phyloP scores from a whole-genome alignment of 2,888 invertebrate genomes.

The Ochropleura plecta region DNA sequence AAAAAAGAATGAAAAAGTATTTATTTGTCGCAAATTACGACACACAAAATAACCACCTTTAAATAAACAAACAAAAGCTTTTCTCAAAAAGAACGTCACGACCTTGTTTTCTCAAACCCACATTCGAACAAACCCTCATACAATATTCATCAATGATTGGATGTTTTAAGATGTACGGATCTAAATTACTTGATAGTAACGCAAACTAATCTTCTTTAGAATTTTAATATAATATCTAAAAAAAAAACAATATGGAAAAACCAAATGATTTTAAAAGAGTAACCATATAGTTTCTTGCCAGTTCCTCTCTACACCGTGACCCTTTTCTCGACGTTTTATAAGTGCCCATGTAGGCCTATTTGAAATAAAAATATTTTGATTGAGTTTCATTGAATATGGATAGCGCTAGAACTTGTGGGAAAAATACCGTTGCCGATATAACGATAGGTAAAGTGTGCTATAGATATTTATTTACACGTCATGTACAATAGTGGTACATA shows the following conservation, averaged over 20 bases:
- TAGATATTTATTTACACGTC: neutral
- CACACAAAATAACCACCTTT: too few species aligned
- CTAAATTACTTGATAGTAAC: slow-evolving; percentile 33
- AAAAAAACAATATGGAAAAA: too few species aligned
- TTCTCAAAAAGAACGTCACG: neutral
- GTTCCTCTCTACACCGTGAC: too few species aligned
- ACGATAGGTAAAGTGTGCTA: slow-evolving; percentile 9
- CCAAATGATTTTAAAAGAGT: too few species aligned
- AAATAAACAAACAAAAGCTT: slow-evolving; percentile 33
- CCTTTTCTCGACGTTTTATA: too few species aligned
- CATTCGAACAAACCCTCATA: slow-evolving; percentile 28
- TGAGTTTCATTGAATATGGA: slow-evolving; percentile 13
- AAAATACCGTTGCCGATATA: slow-evolving; percentile 8
- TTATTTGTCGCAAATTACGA: too few species aligned
- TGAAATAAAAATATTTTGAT: too few species aligned
- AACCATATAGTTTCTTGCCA: too few species aligned
- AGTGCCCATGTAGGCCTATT: too few species aligned
- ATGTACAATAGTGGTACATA: too few species aligned
- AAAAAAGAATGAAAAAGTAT: too few species aligned
- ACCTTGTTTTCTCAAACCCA: slow-evolving; percentile 26
- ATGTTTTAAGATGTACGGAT: slow-evolving; percentile 23
- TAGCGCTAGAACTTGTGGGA: neutral
- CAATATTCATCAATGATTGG: slow-evolving; percentile 54
- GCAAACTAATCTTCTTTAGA: slow-evolving; percentile 35
- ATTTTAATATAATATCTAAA: slow-evolving; percentile 8